Evolutionary conservation across 2,797 vertebrate species (phyloP).

Genomic region (Sitta carolinensis): DNA sequence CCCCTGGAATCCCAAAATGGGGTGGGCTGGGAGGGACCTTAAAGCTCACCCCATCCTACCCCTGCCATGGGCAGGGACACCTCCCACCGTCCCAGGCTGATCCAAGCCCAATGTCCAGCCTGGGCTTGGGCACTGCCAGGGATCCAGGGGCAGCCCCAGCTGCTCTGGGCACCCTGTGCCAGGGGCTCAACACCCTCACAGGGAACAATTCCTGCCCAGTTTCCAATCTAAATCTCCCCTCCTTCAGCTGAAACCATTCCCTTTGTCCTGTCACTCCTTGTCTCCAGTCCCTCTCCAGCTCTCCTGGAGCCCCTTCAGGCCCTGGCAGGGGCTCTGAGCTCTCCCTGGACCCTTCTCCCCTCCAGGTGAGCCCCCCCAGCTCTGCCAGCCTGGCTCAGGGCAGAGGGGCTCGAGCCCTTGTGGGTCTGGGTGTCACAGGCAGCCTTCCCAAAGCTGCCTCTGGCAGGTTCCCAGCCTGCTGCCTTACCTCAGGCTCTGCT

Average conservation of each 20-base stretch:
- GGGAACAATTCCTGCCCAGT: background rate
- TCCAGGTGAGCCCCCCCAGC: rapidly evolving
- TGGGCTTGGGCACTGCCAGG: background rate
- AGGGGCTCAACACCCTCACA: background rate
- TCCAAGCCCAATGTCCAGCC: rapidly evolving
- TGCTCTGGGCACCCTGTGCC: background rate
- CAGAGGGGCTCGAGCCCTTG: background rate
- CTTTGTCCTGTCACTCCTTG: background rate
- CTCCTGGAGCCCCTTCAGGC: background rate
- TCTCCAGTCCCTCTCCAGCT: background rate
- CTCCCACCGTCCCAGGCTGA: rapidly evolving
- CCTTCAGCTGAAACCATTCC: background rate
- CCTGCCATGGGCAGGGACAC: background rate
- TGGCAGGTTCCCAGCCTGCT: background rate
- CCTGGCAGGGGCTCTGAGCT: rapidly evolving
- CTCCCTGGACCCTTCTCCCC: background rate
- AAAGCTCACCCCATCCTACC: rapidly evolving
- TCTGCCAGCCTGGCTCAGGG: background rate
- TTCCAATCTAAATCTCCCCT: background rate
- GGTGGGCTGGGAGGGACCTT: background rate
- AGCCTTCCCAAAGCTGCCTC: background rate
- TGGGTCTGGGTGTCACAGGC: no score
- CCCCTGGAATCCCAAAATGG: no score
- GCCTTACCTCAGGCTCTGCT: background rate
- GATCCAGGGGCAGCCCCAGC: background rate